These are phyloP conservation scores for Andrena praecox DNA, from an alignment of 2,888 invertebrate genomes.

Conservation along the genomic window DNA sequence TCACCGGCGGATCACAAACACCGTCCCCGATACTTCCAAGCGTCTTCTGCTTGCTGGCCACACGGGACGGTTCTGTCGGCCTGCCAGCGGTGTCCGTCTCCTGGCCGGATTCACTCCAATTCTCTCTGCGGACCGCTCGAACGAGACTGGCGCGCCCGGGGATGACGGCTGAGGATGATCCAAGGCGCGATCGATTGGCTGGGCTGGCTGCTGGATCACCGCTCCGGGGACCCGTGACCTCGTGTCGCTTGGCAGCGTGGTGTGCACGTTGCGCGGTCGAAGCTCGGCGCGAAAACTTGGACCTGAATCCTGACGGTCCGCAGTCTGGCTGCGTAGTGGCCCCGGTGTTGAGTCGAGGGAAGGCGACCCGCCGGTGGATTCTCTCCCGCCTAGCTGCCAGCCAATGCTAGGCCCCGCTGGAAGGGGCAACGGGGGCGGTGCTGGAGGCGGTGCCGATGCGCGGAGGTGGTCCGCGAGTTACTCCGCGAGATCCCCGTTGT, in stretches of 20 bases:
- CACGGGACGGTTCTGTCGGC: neutral
- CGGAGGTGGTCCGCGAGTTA: constrained; percentile 84
- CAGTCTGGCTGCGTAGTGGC: constrained; percentile 85
- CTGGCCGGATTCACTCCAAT: neutral
- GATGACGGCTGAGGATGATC: neutral
- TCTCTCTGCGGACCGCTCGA: neutral
- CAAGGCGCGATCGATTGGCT: constrained; percentile 29
- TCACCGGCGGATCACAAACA: constrained; percentile 54
- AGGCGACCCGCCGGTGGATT: constrained; percentile 69
- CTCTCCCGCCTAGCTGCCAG: constrained; percentile 68
- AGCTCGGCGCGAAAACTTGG: constrained; percentile 75
- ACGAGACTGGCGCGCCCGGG: neutral
- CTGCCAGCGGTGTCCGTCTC: neutral
- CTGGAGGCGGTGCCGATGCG: constrained; percentile 81
- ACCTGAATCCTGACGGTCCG: constrained; percentile 83
- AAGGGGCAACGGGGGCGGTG: constrained; percentile 71
- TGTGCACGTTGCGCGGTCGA: constrained; percentile 78
- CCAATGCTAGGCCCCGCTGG: constrained; percentile 44
- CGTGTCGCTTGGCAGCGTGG: constrained; percentile 72
- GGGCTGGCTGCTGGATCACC: neutral
- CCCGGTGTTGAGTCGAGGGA: constrained; percentile 72
- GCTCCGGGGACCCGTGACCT: constrained; percentile 12
- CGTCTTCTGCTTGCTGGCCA: constrained; percentile 29
- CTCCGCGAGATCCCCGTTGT: constrained; percentile 82
- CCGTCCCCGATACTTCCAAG: constrained; percentile 30